Evolutionary conservation across 2,113 vertebrate genomes (phyloP), one percentile per base, ranked within the genome.

Genomic region (Accipiter virgatus): DNA sequence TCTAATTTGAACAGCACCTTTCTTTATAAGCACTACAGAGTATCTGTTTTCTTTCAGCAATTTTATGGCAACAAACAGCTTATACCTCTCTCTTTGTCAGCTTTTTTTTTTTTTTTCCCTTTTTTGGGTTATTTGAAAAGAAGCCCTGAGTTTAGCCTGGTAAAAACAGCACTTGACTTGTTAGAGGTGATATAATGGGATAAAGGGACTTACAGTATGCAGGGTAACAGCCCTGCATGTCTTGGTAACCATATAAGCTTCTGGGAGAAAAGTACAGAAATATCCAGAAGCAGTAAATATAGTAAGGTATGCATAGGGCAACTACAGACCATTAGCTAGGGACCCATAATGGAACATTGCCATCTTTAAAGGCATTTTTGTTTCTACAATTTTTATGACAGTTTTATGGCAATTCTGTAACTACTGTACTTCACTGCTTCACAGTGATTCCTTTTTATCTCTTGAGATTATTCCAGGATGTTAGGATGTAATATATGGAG

Each of bases 401-500:
- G 89, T 59, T 96, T 93, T 80, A 95, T 87, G 85, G 77, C 88
- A 87, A 50, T 93, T 91, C 77, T 85, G 72, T 70, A 91, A 86
- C 71, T 81, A 84, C 91, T 93, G 86, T 93, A 97, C 74, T 88
- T 95, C 52, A 32, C 73, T 52, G 72, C 80, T 86, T 82, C 78
- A 73, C 65, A 79, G 81, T 61, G 71, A 81, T 95, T 94, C 63
- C 32, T 94, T 96, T 97, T 96, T 92, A 89, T 95, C 93, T 94
- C 80, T 58, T 92, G 94, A 94, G 91, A 94, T 68, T 95, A 75
- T 93, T 81, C 58, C 34, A 90, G 88, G 87, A 82, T 66, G 77
- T 95, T 97, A 94, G 70, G 81, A 72, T 87, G 77, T 92, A 95
- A 96, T 95, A 97, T 96, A 95, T 96, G 75, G 80, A 85, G 86